Evolutionary conservation across 2,113 vertebrate species (phyloP), one percentile per base, ranked within the genome.

Genomic region (Corvus cornix): DNA sequence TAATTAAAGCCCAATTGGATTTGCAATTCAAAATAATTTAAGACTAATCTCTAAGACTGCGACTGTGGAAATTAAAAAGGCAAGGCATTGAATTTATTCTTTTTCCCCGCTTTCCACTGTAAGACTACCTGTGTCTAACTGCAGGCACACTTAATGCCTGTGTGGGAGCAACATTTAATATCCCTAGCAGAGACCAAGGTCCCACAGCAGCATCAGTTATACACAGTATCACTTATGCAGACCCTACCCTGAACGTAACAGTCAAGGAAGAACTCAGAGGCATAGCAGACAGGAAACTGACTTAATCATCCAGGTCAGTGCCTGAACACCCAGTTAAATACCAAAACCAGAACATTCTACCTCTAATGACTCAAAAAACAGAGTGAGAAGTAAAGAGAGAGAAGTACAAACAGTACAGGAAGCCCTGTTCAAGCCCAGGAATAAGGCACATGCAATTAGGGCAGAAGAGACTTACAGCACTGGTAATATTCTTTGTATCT

Each of bases 11-110:
- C 84, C 52, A 81, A 27, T 41, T 72, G 28, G 37, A 96, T 95
- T 97, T 91, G 92, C 58, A 96, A 89, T 93, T 96, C 90, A 96
- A 93, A 96, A 75, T 92, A 77, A 93, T 92, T 72, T 90, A 89
- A 87, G 76, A 89, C 56, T 92, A 86, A 95, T 96, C 85, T 96
- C 69, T 48, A 67, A 91, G 95, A 91, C 72, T 60, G 48, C 4
- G 0, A 35, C 55, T 77, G 43, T 90, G 72, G 20, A 93, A 93
- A 90, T 88, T 90, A 94, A 70, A 84, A 69, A 2, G 3, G 37
- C 39, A 60, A 14, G 22, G 3, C 43, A 60, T 19, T 79, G 43
- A 64, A 91, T 93, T 75, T 82, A 64, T 78, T 89, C 10, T 82
- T 79, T 87, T 87, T 33, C 21, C 10, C 11, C 9, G 1, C n/a